Evolutionary conservation across 2,113 vertebrate genomes (phyloP).

Genomic region (Leucosticte australis): DNA sequence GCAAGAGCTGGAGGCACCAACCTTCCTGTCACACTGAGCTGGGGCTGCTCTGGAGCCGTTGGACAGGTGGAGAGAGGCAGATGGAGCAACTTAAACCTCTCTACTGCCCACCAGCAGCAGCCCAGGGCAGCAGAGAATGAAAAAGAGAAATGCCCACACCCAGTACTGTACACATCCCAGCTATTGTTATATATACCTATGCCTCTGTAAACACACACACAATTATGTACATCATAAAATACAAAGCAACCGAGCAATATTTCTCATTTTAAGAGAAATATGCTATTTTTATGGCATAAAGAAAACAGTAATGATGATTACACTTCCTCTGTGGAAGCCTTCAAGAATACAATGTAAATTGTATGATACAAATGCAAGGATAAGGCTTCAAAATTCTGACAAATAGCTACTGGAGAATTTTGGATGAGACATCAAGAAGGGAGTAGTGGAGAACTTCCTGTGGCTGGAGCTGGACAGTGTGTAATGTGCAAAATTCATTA

Average conservation of each 20-base stretch:
- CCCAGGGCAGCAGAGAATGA: background rate
- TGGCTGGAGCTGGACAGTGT: constrained; percentile 9
- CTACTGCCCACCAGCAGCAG: background rate
- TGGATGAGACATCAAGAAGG: background rate
- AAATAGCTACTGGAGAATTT: constrained; percentile 5
- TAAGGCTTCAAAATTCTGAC: constrained; percentile 1
- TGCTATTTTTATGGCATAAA: constrained; percentile 15
- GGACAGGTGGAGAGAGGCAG: background rate
- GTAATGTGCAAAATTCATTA: constrained; percentile 70
- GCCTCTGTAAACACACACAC: background rate
- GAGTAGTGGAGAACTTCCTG: background rate
- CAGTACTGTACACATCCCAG: background rate
- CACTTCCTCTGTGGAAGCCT: constrained; percentile 21
- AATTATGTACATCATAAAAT: background rate
- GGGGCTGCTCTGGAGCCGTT: background rate
- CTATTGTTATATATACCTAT: background rate
- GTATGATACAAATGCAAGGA: constrained; percentile 1
- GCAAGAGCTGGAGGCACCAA: background rate
- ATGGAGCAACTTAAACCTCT: background rate
- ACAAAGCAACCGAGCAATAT: background rate
- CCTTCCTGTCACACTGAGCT: background rate
- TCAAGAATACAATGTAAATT: constrained; percentile 27
- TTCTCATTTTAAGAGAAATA: constrained; percentile 42
- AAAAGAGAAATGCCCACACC: background rate
- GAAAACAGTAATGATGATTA: constrained; percentile 35